These are phyloP conservation scores for Choreutis nemorana DNA, from an alignment of 2,888 invertebrate genomes.

Conservation along the genomic window DNA sequence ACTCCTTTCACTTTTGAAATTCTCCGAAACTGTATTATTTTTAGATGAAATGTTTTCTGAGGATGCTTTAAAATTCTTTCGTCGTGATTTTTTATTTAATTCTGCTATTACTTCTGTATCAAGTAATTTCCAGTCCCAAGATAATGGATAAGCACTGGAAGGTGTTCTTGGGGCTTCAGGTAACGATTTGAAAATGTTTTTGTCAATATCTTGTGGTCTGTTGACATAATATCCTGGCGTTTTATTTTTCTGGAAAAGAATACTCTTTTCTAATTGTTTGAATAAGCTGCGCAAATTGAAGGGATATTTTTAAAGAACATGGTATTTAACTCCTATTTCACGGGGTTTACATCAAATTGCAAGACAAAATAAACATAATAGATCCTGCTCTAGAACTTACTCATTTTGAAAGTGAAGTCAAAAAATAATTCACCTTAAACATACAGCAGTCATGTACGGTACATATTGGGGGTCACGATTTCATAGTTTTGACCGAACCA, in stretches of 20 bases:
- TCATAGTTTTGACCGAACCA: too few species aligned
- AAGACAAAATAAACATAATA: too few species aligned
- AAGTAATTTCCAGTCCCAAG: slow-evolving; percentile 78
- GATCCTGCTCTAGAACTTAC: too few species aligned
- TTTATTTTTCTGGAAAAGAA: slow-evolving; percentile 76
- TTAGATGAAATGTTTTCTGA: slow-evolving; percentile 56
- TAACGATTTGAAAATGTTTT: slow-evolving; percentile 71
- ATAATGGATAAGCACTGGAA: slow-evolving; percentile 71
- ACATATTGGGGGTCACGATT: too few species aligned
- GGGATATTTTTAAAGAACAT: too few species aligned
- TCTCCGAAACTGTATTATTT: slow-evolving; percentile 45
- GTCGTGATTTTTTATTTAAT: slow-evolving; percentile 43
- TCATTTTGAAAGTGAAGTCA: too few species aligned
- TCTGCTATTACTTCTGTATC: slow-evolving; percentile 55
- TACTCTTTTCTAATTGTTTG: slow-evolving; percentile 6
- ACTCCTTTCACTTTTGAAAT: slow-evolving; percentile 36
- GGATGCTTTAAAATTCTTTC: slow-evolving; percentile 42
- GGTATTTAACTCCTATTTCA: too few species aligned
- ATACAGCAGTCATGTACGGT: too few species aligned
- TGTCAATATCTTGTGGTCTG: slow-evolving; percentile 79
- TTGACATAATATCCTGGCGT: slow-evolving; percentile 82
- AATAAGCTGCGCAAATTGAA: too few species aligned
- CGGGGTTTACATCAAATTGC: too few species aligned
- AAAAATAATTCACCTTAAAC: too few species aligned
- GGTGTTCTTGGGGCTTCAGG: slow-evolving; percentile 86